Evolutionary conservation across 2,113 vertebrate genomes (phyloP).

Genomic region (Hippotragus niger): DNA sequence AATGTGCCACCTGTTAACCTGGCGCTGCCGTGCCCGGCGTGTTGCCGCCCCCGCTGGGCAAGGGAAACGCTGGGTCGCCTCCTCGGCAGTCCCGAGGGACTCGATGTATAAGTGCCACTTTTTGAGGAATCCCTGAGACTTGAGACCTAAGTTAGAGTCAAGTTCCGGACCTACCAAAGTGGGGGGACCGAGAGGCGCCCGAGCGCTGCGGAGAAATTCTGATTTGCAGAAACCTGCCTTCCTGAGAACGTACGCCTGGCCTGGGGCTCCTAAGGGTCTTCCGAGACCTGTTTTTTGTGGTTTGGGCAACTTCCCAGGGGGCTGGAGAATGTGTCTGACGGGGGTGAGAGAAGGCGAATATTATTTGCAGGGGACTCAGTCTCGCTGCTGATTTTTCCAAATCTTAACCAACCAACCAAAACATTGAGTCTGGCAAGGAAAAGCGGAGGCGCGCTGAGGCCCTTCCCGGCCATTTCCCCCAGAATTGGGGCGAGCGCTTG

Average conservation of each 20-base stretch:
- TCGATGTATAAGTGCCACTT: conserved; percentile 13
- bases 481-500: not conserved
- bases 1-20: conserved; percentile 66
- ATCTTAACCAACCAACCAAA: not conserved
- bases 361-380: not conserved
- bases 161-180: not conserved
- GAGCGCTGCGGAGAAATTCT: not conserved
- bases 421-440: not conserved
- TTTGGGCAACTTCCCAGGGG: not conserved
- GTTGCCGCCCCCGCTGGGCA: not conserved
- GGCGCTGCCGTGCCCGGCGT: not conserved
- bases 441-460: not conserved
- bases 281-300: not conserved
- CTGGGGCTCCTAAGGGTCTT: not conserved
- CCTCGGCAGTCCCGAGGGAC: not conserved
- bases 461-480: not conserved
- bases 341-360: not conserved
- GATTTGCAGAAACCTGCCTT: not conserved
- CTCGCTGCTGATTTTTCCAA: not conserved
- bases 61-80: not conserved
- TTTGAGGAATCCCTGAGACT: not conserved
- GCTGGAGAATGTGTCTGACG: not conserved
- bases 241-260: not conserved
- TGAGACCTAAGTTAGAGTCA: not conserved
- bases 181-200: not conserved